These are phyloP conservation scores for Nerophis lumbriciformis DNA, from an alignment of 2,113 vertebrate genomes.

Conservation along the genomic window DNA sequence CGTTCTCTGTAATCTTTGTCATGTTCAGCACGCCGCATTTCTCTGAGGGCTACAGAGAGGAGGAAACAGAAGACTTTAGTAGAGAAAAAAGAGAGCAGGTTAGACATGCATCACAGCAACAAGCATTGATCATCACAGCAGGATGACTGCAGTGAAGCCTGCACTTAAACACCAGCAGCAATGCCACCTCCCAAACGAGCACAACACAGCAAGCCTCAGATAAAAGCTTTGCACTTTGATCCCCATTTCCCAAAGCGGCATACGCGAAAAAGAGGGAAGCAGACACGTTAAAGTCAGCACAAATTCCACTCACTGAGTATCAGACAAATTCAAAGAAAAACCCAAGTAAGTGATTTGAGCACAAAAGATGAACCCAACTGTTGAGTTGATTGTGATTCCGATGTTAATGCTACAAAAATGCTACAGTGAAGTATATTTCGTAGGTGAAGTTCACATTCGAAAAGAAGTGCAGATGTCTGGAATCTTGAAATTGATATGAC, in stretches of 20 bases:
- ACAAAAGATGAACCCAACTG: too few species aligned
- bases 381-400: too few species aligned
- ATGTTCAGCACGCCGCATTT: slow-evolving; percentile 89
- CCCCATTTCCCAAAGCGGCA: neutral
- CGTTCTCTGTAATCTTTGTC: slow-evolving; percentile 94
- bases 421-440: too few species aligned
- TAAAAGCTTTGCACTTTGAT: neutral
- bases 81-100: neutral
- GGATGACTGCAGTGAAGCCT: slow-evolving; percentile 7
- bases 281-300: neutral
- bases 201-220: neutral
- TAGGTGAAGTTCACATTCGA: too few species aligned
- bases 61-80: neutral
- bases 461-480: too few species aligned
- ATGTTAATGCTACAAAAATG: too few species aligned
- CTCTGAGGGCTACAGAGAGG: slow-evolving; percentile 80
- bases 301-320: neutral
- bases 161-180: slow-evolving; percentile 9
- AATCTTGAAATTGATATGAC: neutral
- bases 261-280: neutral
- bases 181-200: slow-evolving; percentile 2
- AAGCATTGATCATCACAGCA: slow-evolving; percentile 9
- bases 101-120: neutral
- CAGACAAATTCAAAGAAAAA: neutral
- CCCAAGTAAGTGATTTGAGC: too few species aligned